Conservation (phyloP, 2,888 invertebrate species). For the Girardia tigrina region DNA sequence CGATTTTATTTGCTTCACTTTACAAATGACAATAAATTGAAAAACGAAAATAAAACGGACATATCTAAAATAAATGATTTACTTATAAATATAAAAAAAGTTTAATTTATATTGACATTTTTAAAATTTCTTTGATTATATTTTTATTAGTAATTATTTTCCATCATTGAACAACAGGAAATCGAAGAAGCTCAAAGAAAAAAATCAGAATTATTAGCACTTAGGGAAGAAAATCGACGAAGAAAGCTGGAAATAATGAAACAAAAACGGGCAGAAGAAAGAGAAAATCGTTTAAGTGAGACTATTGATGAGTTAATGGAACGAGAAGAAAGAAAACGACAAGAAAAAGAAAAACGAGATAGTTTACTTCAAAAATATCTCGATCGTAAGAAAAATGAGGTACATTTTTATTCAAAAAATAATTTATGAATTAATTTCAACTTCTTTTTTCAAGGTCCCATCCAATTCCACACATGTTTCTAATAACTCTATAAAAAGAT, state of each 20-base stretch:
- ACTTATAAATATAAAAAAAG: too few relatives aligned
- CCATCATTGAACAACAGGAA: too few relatives aligned
- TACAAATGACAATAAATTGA: too few relatives aligned
- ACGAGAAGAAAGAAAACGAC: slow-evolving; percentile 59
- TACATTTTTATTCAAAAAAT: too few relatives aligned
- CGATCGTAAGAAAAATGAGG: slow-evolving; percentile 2
- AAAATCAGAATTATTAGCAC: slow-evolving; percentile 13
- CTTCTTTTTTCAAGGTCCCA: too few relatives aligned
- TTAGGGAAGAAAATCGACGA: background rate
- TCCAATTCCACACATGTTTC: background rate
- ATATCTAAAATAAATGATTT: too few relatives aligned
- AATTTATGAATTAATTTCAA: too few relatives aligned
- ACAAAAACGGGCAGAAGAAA: background rate
- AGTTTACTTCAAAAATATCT: slow-evolving; percentile 80
- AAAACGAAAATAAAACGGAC: too few relatives aligned
- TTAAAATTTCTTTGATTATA: too few relatives aligned
- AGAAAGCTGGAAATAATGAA: background rate
- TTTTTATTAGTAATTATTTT: too few relatives aligned
- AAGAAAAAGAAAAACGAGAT: slow-evolving; percentile 72
- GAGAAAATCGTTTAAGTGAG: slow-evolving; percentile 2
- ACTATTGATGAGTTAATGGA: slow-evolving; percentile 14
- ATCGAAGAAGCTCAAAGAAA: background rate
- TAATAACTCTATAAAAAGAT: background rate
- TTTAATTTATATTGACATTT: too few relatives aligned
- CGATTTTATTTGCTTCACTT: too few relatives aligned